phyloP scores from a whole-genome alignment of 35 echinoderm and acorn worm genomes.

The Ptychodera flava region DNA sequence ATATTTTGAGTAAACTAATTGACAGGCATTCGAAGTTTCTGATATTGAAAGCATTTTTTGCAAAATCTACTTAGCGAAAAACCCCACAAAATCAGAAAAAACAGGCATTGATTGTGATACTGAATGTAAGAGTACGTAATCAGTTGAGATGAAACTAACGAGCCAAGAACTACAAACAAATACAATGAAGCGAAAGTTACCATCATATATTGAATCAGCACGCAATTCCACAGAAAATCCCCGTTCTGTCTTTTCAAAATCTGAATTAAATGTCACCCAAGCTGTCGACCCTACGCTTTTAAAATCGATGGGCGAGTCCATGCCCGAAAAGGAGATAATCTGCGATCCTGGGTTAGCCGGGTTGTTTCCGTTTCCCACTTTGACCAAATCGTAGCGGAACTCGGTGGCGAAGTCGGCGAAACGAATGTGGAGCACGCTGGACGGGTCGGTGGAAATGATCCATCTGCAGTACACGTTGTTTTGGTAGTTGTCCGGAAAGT shows the following conservation, averaged over 20 bases:
- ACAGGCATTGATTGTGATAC: too few species aligned
- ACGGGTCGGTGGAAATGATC: constrained; percentile 41
- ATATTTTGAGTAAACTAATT: too few species aligned
- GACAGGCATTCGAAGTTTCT: too few species aligned
- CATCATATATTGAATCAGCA: constrained; percentile 27
- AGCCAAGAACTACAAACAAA: too few species aligned
- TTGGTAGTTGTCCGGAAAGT: constrained; percentile 73
- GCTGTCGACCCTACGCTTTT: background rate
- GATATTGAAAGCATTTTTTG: too few species aligned
- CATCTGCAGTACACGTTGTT: constrained; percentile 86
- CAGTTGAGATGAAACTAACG: too few species aligned
- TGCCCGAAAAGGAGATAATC: constrained; percentile 55
- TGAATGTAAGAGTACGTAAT: too few species aligned
- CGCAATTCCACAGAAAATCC: constrained; percentile 82
- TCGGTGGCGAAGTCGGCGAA: constrained; percentile 61
- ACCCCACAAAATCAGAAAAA: too few species aligned
- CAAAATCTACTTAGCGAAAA: too few species aligned
- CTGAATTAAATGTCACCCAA: constrained; percentile 80
- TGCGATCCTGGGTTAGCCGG: constrained; percentile 32
- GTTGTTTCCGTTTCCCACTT: constrained; percentile 69
- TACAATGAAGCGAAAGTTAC: too few species aligned
- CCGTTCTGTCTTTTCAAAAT: constrained; percentile 81
- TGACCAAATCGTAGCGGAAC: constrained; percentile 63
- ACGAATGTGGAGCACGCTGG: constrained; percentile 62
- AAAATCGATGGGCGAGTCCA: background rate